Evolutionary conservation across 2,113 vertebrate genomes (phyloP), one percentile per base, ranked within the genome.

Genomic region (Archocentrus centrarchus): DNA sequence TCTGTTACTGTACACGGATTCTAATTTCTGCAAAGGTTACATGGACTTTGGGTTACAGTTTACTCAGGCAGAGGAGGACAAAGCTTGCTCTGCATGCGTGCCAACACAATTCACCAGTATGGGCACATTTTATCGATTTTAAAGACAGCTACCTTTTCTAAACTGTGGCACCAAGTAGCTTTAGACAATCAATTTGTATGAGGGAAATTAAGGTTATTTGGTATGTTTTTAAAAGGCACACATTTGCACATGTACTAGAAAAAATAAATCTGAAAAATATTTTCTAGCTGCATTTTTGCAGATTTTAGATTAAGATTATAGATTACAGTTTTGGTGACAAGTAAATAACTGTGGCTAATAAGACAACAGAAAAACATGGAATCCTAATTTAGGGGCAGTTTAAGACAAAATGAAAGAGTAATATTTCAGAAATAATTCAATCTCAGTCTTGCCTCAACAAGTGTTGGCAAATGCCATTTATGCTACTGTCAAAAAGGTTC

Each of bases 361-460:
- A 18, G 50, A 17, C 17, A 7, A 53, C 2, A 53, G 17, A 53
- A 18, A 7, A 53, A 18, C 15, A 2, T 53, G 6, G 7, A 18
- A 70, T 70, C 30, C 15, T 32, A 17, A 6, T 50, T 50, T 50
- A 50, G 15, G 47, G 15, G 15, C 47, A 50, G 47, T 50, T 50
- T 50, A 5, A 6, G 47, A 17, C 14, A 50, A 4, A 50, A 50
- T 20, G 9, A 32, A 18, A 22, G 13, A 22, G 75, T 50, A 59
- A 44, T 32, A 57, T 7, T 22, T 60, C 2, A 62, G 20, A 39
- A 64, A 59, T 5, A 24, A 59, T 63, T 70, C 76, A 58, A 79
- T 86, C 83, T 84, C 61, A n/a, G 79, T 78, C 61, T 84, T 85
- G 79, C 83, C 80, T 57, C 11, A 80, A 58, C 14, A 50, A 63